phyloP scores from a whole-genome alignment of 2,113 vertebrate genomes.

The Ia io region DNA sequence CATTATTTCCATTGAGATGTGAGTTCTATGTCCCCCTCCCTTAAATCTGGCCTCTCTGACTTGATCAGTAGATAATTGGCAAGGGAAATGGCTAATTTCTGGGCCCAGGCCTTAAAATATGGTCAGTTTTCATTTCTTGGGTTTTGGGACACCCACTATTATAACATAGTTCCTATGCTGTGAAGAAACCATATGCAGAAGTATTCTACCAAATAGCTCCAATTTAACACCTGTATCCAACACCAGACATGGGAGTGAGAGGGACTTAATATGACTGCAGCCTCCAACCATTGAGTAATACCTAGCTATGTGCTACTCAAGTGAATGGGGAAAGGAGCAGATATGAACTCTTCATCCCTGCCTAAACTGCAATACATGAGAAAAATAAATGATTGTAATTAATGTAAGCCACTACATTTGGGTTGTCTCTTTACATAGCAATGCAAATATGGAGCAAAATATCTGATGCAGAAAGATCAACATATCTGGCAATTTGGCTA shows the following conservation, averaged over 20 bases:
- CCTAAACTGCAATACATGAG: not conserved
- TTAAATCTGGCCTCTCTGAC: not conserved
- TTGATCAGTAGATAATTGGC: not conserved
- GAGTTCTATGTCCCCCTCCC: not conserved
- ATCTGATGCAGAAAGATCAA: not conserved
- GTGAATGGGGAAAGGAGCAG: not conserved
- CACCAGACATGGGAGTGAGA: not conserved
- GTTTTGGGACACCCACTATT: not conserved
- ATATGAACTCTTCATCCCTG: not conserved
- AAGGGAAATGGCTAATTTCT: not conserved
- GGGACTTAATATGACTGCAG: not conserved
- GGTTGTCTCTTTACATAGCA: not conserved
- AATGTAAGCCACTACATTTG: not conserved
- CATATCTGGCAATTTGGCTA: not conserved
- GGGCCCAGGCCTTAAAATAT: not conserved
- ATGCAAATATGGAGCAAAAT: not conserved
- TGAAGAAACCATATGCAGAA: not conserved
- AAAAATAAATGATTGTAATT: not conserved
- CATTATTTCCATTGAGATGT: not conserved
- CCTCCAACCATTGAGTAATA: not conserved
- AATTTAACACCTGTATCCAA: not conserved
- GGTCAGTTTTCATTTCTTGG: not conserved
- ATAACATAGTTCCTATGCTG: not conserved
- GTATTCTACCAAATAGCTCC: not conserved
- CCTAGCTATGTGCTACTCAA: not conserved